Conservation (phyloP, 2,797 vertebrate species). For the Rousettus madagascariensis region DNA sequence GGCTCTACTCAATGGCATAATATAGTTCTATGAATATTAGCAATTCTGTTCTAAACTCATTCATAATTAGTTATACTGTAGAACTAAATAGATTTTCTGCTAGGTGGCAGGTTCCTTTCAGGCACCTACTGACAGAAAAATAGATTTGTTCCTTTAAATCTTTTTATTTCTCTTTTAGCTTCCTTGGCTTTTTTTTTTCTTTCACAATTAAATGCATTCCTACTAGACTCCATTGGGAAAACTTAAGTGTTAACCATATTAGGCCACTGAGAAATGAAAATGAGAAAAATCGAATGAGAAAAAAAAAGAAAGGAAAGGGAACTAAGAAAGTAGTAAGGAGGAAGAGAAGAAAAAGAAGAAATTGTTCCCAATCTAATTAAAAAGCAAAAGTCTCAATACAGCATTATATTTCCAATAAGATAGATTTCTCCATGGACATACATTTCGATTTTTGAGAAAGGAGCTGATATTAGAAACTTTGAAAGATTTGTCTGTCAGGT, state of each 20-base stretch:
- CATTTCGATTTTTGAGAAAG: constrained; percentile 21
- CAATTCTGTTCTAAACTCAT: constrained; percentile 33
- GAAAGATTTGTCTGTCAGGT: neutral
- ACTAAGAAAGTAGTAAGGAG: neutral
- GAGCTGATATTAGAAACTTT: neutral
- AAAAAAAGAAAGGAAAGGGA: neutral
- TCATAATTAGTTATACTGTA: constrained; percentile 37
- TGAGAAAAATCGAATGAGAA: neutral
- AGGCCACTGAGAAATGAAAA: neutral
- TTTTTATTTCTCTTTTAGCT: constrained; percentile 33
- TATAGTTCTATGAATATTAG: neutral
- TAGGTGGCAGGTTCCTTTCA: constrained; percentile 38
- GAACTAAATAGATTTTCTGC: constrained; percentile 49
- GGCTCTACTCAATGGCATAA: neutral
- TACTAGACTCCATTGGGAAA: neutral
- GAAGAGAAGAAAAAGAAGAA: neutral
- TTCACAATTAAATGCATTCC: neutral
- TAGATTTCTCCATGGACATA: neutral
- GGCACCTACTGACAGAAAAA: constrained; percentile 39
- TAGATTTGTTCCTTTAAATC: constrained; percentile 23
- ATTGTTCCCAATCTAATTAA: neutral
- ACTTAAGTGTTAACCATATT: neutral
- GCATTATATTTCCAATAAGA: constrained; percentile 15
- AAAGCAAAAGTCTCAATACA: neutral
- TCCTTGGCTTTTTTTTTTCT: neutral